Evolutionary conservation across 2,888 invertebrate species (phyloP).

Genomic region (Boloria selene): DNA sequence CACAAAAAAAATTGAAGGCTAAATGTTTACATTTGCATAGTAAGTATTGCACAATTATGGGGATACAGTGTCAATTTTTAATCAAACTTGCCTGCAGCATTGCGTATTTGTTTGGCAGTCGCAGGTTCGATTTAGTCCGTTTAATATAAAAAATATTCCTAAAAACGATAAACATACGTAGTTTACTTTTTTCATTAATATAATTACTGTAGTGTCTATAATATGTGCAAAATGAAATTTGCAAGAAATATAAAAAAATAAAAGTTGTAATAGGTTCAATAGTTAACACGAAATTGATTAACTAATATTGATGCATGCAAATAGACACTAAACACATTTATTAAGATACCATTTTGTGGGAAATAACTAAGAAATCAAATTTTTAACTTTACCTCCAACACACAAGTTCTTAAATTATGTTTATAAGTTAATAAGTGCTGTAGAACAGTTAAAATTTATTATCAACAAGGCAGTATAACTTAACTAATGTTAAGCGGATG

Average conservation of each 20-base stretch:
- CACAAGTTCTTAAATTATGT: background rate
- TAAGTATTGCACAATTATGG: background rate
- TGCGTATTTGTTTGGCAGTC: too few relatives aligned
- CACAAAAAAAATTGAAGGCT: conserved; percentile 9
- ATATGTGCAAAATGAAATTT: too few relatives aligned
- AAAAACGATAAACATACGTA: background rate
- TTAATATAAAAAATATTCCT: too few relatives aligned
- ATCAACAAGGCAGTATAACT: conserved; percentile 14
- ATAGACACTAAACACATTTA: too few relatives aligned
- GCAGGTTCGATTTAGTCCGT: too few relatives aligned
- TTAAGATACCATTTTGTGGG: background rate
- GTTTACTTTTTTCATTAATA: background rate
- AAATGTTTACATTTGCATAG: background rate
- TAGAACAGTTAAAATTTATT: conserved; percentile 25
- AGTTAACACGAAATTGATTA: too few relatives aligned
- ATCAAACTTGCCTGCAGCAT: background rate
- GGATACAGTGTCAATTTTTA: background rate
- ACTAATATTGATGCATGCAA: too few relatives aligned
- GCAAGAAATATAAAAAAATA: too few relatives aligned
- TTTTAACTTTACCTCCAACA: conserved; percentile 3
- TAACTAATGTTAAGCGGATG: conserved; percentile 20
- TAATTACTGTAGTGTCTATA: too few relatives aligned
- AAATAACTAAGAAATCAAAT: background rate
- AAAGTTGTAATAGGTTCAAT: too few relatives aligned
- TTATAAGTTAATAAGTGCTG: conserved; percentile 10